phyloP scores from a whole-genome alignment of 2,113 vertebrate genomes.

The Percina caprodes region DNA sequence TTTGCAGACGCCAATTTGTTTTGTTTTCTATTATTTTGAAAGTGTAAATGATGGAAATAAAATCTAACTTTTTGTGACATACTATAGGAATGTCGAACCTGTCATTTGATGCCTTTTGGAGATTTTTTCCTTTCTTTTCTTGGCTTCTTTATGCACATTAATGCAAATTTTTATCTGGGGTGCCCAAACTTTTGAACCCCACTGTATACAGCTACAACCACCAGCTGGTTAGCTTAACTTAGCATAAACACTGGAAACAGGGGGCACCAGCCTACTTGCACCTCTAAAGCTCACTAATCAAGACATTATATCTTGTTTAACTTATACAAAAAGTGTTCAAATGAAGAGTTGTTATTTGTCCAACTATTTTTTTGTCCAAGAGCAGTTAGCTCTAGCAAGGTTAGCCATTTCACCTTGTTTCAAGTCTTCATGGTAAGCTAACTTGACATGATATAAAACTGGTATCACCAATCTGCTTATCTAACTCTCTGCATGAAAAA shows the following conservation, averaged over 20 bases:
- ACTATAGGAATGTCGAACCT: too few species aligned
- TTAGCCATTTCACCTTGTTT: not conserved
- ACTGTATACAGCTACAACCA: not conserved
- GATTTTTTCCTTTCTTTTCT: too few species aligned
- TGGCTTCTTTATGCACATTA: too few species aligned
- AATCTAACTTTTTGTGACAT: too few species aligned
- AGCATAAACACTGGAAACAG: not conserved
- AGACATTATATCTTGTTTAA: not conserved
- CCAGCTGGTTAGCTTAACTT: not conserved
- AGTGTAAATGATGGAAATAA: too few species aligned
- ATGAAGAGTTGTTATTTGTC: not conserved
- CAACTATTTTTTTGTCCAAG: not conserved
- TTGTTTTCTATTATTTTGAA: too few species aligned
- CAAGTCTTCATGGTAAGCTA: slow-evolving; percentile 3
- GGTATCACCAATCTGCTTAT: not conserved
- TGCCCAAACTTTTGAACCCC: too few species aligned
- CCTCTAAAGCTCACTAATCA: not conserved
- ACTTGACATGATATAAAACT: not conserved
- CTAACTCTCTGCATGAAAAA: not conserved
- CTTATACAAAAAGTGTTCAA: not conserved
- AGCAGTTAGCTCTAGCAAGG: not conserved
- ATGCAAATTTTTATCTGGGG: too few species aligned
- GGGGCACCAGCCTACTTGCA: not conserved
- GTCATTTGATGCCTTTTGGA: too few species aligned
- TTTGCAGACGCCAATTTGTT: too few species aligned